Base-by-base conservation (phyloP, 2,888 invertebrate species). In the Hirtodrosophila confusa region DNA sequence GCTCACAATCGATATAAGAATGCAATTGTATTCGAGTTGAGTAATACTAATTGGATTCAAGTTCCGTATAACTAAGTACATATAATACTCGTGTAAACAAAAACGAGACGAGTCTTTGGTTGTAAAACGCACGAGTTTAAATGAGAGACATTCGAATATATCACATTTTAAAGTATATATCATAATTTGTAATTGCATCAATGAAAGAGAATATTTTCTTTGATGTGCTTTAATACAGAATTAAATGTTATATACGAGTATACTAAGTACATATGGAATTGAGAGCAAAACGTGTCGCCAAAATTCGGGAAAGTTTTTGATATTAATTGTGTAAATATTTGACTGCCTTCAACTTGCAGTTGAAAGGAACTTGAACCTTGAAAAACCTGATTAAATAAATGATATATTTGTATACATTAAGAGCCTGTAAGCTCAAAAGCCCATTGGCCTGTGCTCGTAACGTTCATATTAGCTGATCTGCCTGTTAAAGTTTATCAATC, bases 171-270 rank as follows among this genome's bases (percentile, higher is more conserved):
- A 75, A 55, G 62, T 64, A 61, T 12, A 36, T 8, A 23, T 43
- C 5, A 27, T 39, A 40, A 45, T 36, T 53, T 36, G 50, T 69
- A 65, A 65, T 80, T 80, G 50, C 11, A 55, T 74, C 61, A 74
- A 60, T 11, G 12, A 39, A 12, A 50, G 50, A 61, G 9, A 24
- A 41, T 35, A n/a, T 27, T 27, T 64, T 36, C 48, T 43, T 57
- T 56, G 53, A 74, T 64, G 47, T 56, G 49, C 44, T 17, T 53
- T 17, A 51, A 45, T 60, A 54, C 40, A 31, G 35, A 58, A 41
- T 41, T 48, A 36, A 54, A 39, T 41, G 31, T n/a, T 31, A 41
- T n/a, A 17, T 35, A 33, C 33, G 24, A 11, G 12, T 17, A 11
- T n/a, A 49, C 11, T 39, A 23, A 11, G 10, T 17, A 29, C 31